Evolutionary conservation across 2,797 vertebrate genomes (phyloP), one percentile per base, ranked within the genome.

Genomic region (Melopsittacus undulatus): DNA sequence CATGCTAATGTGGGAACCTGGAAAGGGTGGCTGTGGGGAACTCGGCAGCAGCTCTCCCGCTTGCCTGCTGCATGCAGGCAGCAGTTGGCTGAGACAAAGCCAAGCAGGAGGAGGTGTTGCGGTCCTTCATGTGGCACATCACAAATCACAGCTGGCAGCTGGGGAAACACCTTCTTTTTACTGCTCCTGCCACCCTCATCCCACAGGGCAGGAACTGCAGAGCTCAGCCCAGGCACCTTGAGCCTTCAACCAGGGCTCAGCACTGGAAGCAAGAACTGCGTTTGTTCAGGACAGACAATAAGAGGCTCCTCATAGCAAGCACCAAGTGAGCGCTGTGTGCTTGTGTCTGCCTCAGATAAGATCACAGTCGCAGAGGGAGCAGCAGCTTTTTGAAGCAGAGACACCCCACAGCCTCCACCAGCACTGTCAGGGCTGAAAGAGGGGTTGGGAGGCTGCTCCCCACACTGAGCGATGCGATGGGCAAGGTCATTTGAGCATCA

Each of bases 31-130:
- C 81, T 84, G 89, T 43, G 66, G 80, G 27, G 87, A 91, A 79
- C 74, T 48, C 75, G 13, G 64, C 62, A 23, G 89, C 84, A 79
- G 54, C 8, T 74, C 81, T 84, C 52, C 45, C 18, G 10, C 7
- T 51, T 80, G 70, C 93, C 82, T 52, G 86, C 54, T 26, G 8
- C 20, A 73, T 27, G 72, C 45, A 89, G 72, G 15, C 68, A 90
- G 88, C 74, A 51, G 56, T 15, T 49, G 73, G 78, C 83, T 24
- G 74, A 91, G 91, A 79, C 83, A 84, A 87, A 93, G 84, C 63
- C 74, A 38, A 75, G 89, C 84, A 43, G 74, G 72, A 96, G 87
- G 83, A 48, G 69, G 61, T 19, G 77, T 21, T 56, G 64, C 68
- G 1, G n/a, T 56, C 82, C 59, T 78, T 73, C 73, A 36, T 6